These are phyloP conservation scores for Prostheceraeus crozeri DNA, from an alignment of 2,888 invertebrate species.

Conservation along the genomic window DNA sequence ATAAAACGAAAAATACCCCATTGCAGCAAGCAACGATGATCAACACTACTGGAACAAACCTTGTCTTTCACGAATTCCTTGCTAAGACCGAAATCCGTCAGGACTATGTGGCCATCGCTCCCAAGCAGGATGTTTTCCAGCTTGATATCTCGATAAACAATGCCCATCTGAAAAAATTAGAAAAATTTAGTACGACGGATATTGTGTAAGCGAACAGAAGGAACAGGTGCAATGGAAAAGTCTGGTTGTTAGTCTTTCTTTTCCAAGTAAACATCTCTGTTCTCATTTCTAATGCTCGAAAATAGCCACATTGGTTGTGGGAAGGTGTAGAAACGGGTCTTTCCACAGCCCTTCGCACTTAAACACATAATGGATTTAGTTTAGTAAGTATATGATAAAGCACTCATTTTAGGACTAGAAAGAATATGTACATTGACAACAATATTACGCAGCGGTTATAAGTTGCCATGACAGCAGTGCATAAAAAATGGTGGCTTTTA, in stretches of 20 bases:
- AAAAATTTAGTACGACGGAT: conserved; percentile 12
- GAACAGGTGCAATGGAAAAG: background rate
- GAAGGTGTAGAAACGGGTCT: no score
- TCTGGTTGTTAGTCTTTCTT: conserved; percentile 44
- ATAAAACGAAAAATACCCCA: conserved; percentile 41
- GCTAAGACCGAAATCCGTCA: conserved; percentile 93
- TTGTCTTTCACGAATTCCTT: conserved; percentile 73
- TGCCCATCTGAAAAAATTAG: conserved; percentile 75
- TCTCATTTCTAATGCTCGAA: no score
- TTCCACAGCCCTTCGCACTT: no score
- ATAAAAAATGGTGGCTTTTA: no score
- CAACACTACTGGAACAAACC: conserved; percentile 14
- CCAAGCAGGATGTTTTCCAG: conserved; percentile 91
- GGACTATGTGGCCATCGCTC: conserved; percentile 82
- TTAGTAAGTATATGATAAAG: no score
- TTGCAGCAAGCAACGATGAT: background rate
- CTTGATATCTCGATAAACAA: conserved; percentile 94
- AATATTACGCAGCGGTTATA: no score
- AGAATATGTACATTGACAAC: no score
- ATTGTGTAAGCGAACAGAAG: background rate
- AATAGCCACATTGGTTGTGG: no score
- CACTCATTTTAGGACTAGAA: no score
- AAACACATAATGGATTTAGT: no score
- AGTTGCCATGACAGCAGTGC: no score
- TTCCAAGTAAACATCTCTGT: no score